A percentile compares a stretch with the other conserved stretches of the same genome.
Evolutionary conservation across 2,113 vertebrate species (phyloP).

Genomic region (Mustelus asterias): DNA sequence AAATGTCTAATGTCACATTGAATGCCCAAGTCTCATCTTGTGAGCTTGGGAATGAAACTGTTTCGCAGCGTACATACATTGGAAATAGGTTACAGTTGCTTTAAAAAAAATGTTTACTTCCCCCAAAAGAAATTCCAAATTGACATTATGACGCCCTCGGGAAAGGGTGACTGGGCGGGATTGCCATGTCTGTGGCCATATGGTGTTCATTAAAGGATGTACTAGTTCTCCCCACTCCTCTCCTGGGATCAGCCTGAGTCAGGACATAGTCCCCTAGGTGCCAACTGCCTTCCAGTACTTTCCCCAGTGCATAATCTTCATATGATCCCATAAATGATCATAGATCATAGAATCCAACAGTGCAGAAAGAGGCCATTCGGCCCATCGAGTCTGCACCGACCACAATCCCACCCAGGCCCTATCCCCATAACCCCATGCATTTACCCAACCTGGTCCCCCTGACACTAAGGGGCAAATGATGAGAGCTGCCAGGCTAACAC

Average conservation of each 20-base stretch:
- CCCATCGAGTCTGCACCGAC: too few species aligned
- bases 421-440: too few species aligned
- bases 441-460: too few species aligned
- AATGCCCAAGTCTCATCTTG: background rate
- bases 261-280: background rate
- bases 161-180: background rate
- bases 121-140: background rate
- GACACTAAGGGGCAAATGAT: too few species aligned
- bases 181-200: background rate
- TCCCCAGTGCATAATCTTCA: background rate
- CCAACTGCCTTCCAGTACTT: background rate
- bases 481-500: background rate
- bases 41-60: background rate
- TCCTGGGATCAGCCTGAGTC: background rate
- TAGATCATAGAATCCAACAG: too few species aligned
- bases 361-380: too few species aligned
- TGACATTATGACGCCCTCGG: background rate
- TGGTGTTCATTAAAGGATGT: background rate
- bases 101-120: background rate
- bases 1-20: background rate
- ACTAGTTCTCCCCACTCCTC: background rate
- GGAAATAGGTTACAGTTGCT: background rate
- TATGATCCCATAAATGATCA: background rate
- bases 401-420: too few species aligned
- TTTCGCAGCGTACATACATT: background rate